These are phyloP conservation scores for Gopherus evgoodei DNA, from an alignment of 2,113 vertebrate species.

Conservation along the genomic window DNA sequence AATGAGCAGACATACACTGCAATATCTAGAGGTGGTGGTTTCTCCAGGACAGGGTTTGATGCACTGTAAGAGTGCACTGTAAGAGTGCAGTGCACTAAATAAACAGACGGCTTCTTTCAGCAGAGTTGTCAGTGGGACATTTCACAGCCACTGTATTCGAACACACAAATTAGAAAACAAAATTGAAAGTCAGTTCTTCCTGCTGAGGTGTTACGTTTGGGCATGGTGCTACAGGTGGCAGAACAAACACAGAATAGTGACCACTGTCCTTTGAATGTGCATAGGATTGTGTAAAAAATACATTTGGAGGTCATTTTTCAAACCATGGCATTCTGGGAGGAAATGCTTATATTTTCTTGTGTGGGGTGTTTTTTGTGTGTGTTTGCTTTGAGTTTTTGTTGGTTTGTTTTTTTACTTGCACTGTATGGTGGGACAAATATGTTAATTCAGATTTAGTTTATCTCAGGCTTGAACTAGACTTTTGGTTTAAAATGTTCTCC, in stretches of 20 bases:
- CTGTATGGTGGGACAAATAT: neutral
- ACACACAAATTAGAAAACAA: neutral
- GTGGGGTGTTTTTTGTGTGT: neutral
- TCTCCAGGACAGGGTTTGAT: neutral
- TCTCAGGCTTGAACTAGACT: slow-evolving; percentile 29
- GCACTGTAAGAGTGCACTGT: neutral
- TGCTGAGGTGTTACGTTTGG: neutral
- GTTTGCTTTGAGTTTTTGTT: neutral
- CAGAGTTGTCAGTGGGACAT: neutral
- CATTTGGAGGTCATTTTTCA: neutral
- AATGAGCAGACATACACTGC: neutral
- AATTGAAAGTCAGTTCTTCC: neutral
- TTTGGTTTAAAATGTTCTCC: slow-evolving; percentile 42
- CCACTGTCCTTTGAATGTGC: neutral
- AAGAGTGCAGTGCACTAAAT: neutral
- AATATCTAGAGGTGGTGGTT: neutral
- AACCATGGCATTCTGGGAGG: neutral
- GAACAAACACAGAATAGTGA: neutral
- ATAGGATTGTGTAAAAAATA: neutral
- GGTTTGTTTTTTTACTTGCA: slow-evolving; percentile 23
- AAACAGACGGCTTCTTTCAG: neutral
- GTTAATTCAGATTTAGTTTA: slow-evolving; percentile 43
- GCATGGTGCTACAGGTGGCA: neutral
- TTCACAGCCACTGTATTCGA: neutral
- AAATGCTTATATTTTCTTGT: neutral